A percentile compares a stretch with the other conserved stretches of the same genome.
Conservation (phyloP, 2,113 vertebrate genomes). For the Puffinus mauretanicus region DNA sequence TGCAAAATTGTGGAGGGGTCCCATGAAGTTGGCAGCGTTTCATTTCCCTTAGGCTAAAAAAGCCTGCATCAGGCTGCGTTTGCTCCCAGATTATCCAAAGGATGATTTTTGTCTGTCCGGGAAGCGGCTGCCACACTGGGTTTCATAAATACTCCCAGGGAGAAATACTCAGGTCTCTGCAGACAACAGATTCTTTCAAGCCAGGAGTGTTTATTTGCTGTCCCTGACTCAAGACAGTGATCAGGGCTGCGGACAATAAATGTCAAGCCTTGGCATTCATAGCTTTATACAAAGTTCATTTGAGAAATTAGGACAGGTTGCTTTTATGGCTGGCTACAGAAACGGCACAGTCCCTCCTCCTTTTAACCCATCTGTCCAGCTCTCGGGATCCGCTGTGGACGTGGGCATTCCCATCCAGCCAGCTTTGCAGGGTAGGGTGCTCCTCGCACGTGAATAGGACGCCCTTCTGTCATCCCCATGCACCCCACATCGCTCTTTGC, state of each 20-base stretch:
- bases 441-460: accelerated
- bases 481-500: neutral
- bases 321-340: neutral
- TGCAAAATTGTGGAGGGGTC: neutral
- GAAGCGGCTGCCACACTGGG: neutral
- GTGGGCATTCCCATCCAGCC: neutral
- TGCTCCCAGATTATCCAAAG: neutral
- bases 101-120: neutral
- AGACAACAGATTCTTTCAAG: neutral
- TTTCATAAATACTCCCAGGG: neutral
- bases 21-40: accelerated
- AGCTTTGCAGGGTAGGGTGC: neutral
- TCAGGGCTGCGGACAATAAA: neutral
- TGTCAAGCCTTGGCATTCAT: neutral
- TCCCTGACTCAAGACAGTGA: neutral
- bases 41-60: neutral
- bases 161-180: neutral
- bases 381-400: accelerated
- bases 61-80: neutral
- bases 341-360: neutral
- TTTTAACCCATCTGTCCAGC: neutral
- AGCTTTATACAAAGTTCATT: neutral
- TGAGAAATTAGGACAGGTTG: neutral
- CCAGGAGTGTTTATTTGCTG: neutral
- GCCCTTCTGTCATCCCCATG: accelerated